A percentile compares a stretch with the other conserved stretches of the same genome.
Conservation (phyloP, 2,797 vertebrate genomes). For the Intellagama lesueurii region DNA sequence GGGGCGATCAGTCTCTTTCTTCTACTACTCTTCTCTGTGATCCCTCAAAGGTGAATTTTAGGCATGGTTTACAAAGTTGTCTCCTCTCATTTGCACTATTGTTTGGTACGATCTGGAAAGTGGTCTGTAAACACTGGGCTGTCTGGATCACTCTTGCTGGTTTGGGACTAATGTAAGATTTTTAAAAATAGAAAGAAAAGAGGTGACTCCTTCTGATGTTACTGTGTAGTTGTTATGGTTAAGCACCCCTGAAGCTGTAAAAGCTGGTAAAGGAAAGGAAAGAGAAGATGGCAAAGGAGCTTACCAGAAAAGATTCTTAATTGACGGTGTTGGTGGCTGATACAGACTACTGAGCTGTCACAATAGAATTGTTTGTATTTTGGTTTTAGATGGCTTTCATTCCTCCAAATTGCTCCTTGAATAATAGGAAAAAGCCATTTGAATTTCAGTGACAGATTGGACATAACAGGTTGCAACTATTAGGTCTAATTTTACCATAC, state of each 20-base stretch:
- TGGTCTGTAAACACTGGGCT: not conserved
- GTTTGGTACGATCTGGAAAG: not conserved
- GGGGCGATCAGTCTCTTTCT: not conserved
- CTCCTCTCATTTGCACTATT: not conserved
- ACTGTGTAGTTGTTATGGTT: constrained; percentile 26
- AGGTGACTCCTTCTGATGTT: not conserved
- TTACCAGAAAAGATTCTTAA: constrained; percentile 44
- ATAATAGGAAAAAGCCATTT: constrained; percentile 86
- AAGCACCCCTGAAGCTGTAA: constrained; percentile 38
- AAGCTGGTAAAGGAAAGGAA: constrained; percentile 31
- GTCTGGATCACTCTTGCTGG: not conserved
- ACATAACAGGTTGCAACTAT: constrained; percentile 87
- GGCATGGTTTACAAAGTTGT: not conserved
- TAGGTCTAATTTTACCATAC: constrained; percentile 88
- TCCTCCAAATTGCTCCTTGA: constrained; percentile 85
- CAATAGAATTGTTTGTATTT: constrained; percentile 82
- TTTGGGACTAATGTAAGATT: not conserved
- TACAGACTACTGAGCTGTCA: constrained; percentile 78
- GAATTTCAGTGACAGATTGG: constrained; percentile 87
- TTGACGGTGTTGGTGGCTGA: constrained; percentile 74
- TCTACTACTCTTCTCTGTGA: not conserved
- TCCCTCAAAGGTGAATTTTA: not conserved
- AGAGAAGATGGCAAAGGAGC: constrained; percentile 46
- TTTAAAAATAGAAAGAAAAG: not conserved
- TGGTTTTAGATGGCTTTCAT: constrained; percentile 81